phyloP scores from a whole-genome alignment of 2,797 vertebrate genomes.

The Scolopax bukidnonensis region DNA sequence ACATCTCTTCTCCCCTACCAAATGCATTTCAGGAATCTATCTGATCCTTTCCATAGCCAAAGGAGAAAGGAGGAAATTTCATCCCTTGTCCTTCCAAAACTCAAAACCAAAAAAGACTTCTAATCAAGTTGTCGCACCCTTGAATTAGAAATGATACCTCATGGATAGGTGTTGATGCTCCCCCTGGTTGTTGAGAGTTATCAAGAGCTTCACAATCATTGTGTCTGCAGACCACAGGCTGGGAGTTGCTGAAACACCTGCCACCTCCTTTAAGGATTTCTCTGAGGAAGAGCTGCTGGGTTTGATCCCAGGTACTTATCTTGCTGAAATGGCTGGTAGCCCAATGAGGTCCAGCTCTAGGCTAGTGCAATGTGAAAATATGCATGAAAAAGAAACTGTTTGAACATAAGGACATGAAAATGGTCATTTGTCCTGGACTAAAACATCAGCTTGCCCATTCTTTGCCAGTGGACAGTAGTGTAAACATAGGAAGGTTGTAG shows the following conservation, averaged over 20 bases:
- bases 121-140: neutral
- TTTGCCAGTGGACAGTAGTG: accelerated
- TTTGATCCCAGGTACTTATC: neutral
- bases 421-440: neutral
- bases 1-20: neutral
- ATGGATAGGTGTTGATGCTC: neutral
- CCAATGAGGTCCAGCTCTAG: neutral
- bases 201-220: neutral
- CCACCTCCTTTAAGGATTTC: neutral
- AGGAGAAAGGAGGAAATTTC: neutral
- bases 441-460: neutral
- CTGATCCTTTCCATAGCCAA: neutral
- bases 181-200: neutral
- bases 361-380: neutral
- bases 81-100: neutral
- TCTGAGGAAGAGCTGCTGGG: neutral
- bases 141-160: neutral
- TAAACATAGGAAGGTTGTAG: neutral
- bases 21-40: neutral
- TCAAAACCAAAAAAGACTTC: neutral
- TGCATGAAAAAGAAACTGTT: neutral
- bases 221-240: neutral
- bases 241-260: neutral
- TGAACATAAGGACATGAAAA: neutral
- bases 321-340: neutral